Percentiles rank a stretch among this genome's conserved stretches.
phyloP scores from a whole-genome alignment of 2,888 invertebrate species.

The Drosophila glabriapex region DNA sequence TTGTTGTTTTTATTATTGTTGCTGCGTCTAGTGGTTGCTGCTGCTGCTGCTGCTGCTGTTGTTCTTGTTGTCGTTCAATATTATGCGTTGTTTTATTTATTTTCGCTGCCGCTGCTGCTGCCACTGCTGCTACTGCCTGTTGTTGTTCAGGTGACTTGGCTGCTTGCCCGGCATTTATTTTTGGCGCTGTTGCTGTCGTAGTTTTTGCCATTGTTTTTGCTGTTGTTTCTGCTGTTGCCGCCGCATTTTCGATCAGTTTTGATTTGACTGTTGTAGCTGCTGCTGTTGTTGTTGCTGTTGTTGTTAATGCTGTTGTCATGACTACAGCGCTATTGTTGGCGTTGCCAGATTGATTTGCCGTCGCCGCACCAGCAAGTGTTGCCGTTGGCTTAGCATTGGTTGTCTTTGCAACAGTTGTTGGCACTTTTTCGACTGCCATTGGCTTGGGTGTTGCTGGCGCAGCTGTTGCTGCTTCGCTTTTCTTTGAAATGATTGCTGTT shows the following conservation, averaged over 20 bases:
- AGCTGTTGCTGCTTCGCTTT: background rate
- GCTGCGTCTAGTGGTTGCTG: slow-evolving; percentile 54
- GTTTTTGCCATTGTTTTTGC: slow-evolving; percentile 36
- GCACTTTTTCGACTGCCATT: background rate
- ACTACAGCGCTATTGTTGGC: slow-evolving; percentile 28
- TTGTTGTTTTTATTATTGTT: slow-evolving; percentile 47
- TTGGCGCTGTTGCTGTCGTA: slow-evolving; percentile 70
- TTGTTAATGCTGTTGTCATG: slow-evolving; percentile 45
- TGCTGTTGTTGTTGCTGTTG: slow-evolving; percentile 15
- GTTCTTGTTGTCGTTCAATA: slow-evolving; percentile 52
- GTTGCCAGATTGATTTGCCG: slow-evolving; percentile 48
- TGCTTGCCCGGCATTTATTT: slow-evolving; percentile 84
- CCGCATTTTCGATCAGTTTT: slow-evolving; percentile 31
- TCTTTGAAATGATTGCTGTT: background rate
- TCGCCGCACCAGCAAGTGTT: slow-evolving; percentile 32
- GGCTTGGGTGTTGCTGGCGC: slow-evolving; percentile 15
- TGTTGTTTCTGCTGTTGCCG: slow-evolving; percentile 19
- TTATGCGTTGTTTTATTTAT: slow-evolving; percentile 70
- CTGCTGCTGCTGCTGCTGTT: slow-evolving; percentile 32
- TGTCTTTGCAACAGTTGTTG: slow-evolving; percentile 5
- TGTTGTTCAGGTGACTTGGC: slow-evolving; percentile 85
- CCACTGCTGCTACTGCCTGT: slow-evolving; percentile 66
- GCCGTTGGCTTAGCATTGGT: slow-evolving; percentile 32
- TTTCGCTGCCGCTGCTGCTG: slow-evolving; percentile 62
- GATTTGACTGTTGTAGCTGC: slow-evolving; percentile 17